phyloP scores from a whole-genome alignment of 2,113 vertebrate genomes.

The Microtus montanus region DNA sequence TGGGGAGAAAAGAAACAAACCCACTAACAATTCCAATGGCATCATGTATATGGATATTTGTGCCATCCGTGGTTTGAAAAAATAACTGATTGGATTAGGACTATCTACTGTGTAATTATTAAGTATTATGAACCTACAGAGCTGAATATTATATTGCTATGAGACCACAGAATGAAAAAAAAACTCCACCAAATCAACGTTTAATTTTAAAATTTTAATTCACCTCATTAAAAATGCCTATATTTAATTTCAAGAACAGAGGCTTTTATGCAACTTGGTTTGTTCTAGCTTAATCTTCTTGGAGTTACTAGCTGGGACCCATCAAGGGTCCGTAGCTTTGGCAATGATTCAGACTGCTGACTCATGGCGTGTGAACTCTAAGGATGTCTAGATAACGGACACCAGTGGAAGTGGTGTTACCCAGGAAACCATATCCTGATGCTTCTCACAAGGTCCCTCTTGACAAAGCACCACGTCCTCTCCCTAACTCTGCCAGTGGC shows the following conservation, averaged over 20 bases:
- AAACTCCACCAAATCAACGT: constrained; percentile 11
- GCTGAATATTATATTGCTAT: constrained; percentile 23
- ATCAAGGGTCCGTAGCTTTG: constrained; percentile 69
- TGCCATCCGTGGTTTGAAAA: constrained; percentile 22
- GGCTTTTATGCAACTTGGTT: constrained; percentile 32
- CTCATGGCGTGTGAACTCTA: constrained; percentile 78
- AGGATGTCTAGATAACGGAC: constrained; percentile 80
- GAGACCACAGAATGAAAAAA: constrained; percentile 3
- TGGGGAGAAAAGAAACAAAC: constrained; percentile 57
- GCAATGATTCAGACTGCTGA: constrained; percentile 77
- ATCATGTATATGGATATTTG: constrained; percentile 1
- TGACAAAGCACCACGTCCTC: constrained; percentile 58
- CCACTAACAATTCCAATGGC: constrained; percentile 29
- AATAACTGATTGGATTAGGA: constrained; percentile 1
- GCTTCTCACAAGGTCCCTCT: constrained; percentile 67
- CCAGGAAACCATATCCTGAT: constrained; percentile 76
- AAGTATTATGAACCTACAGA: constrained; percentile 9
- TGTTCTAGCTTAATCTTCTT: constrained; percentile 8
- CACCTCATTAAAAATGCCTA: not conserved
- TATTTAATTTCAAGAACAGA: constrained; percentile 40
- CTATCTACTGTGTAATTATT: constrained; percentile 43
- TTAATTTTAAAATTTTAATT: constrained; percentile 24
- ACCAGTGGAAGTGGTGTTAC: constrained; percentile 75
- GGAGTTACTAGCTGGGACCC: not conserved
- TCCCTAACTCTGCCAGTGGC: not conserved